These are phyloP conservation scores for Archaeoteleia sp. DNA, from an alignment of 2,888 invertebrate species.

Conservation along the genomic window DNA sequence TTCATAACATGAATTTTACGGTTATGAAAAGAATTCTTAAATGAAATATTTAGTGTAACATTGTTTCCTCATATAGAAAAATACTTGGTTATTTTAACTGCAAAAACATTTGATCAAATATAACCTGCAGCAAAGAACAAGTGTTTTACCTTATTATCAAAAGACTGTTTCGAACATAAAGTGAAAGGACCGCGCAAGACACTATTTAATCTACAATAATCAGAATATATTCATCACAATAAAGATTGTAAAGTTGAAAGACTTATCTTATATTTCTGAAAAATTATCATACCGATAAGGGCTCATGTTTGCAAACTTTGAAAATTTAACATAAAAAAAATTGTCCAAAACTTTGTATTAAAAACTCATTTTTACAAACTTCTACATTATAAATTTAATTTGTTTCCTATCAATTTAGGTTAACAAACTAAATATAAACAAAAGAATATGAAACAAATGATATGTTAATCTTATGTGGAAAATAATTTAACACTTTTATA, in stretches of 20 bases:
- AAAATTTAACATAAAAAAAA: background rate
- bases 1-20: too few species aligned
- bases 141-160: constrained; percentile 4
- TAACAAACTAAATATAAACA: constrained; percentile 2
- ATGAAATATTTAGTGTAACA: too few species aligned
- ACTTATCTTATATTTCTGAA: background rate
- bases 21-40: background rate
- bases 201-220: constrained; percentile 9
- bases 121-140: too few species aligned
- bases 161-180: constrained; percentile 3
- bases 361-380: background rate
- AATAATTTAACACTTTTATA: too few species aligned
- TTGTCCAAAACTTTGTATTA: constrained; percentile 1
- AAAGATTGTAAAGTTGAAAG: too few species aligned
- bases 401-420: constrained; percentile 6
- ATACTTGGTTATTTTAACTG: too few species aligned
- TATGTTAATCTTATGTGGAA: too few species aligned
- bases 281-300: constrained; percentile 10
- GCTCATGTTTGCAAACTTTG: constrained; percentile 4
- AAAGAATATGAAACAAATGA: constrained; percentile 10
- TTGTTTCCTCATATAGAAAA: too few species aligned
- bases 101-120: too few species aligned
- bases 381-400: background rate
- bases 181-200: constrained; percentile 4
- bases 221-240: constrained; percentile 3